A percentile compares a stretch with the other conserved stretches of the same genome.
Conservation (phyloP, 2,888 invertebrate species). For the Elaeidobius kamerunicus region DNA sequence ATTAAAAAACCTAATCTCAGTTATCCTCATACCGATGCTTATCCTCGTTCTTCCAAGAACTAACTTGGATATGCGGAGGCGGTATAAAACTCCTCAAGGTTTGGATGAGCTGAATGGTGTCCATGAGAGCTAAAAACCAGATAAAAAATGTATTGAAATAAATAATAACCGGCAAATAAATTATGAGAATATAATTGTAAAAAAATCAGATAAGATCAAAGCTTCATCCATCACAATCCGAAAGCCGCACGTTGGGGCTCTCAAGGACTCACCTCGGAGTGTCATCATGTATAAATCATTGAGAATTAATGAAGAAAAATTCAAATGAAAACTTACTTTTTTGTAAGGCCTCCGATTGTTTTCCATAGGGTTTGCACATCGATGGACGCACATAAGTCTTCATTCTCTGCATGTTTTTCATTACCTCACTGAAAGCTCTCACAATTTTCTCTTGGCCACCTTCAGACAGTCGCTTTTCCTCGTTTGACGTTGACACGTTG, state of each 20-base stretch:
- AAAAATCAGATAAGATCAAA: constrained; percentile 46
- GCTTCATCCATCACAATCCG: constrained; percentile 42
- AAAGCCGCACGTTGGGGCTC: constrained; percentile 41
- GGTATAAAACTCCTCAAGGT: constrained; percentile 80
- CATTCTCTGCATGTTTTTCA: constrained; percentile 86
- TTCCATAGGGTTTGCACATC: constrained; percentile 89
- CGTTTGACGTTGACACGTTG: constrained; percentile 36
- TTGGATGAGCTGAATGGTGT: constrained; percentile 83
- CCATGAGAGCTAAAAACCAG: constrained; percentile 70
- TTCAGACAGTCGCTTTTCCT: constrained; percentile 47
- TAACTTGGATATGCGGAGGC: constrained; percentile 84
- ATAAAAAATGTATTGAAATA: too few species aligned
- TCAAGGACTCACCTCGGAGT: constrained; percentile 42
- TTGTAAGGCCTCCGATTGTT: constrained; percentile 84
- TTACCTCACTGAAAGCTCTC: constrained; percentile 79
- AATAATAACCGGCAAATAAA: too few species aligned
- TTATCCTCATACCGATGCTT: constrained; percentile 56
- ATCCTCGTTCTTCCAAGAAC: constrained; percentile 87
- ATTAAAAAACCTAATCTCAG: constrained; percentile 5
- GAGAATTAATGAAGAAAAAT: not conserved
- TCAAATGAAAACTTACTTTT: constrained; percentile 64
- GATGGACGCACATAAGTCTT: constrained; percentile 83
- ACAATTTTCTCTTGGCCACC: constrained; percentile 83
- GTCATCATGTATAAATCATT: constrained; percentile 43
- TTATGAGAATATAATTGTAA: too few species aligned